Conservation (phyloP, 1,140 invertebrate genomes). For the Epicauta chinensis region DNA sequence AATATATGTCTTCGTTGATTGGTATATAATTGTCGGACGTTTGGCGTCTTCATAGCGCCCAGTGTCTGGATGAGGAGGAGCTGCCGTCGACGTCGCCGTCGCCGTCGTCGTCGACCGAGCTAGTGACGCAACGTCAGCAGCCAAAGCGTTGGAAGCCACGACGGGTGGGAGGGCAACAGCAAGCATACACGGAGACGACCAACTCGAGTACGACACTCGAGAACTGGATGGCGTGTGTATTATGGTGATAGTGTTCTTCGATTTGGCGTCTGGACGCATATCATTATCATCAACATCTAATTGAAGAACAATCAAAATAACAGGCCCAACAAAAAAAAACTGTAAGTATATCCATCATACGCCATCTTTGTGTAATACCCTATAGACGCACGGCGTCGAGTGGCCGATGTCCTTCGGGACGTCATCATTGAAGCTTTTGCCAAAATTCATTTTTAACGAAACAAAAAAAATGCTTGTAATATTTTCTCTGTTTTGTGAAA, state of each 20-base stretch:
- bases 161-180: constrained; percentile 20
- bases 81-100: constrained; percentile 5
- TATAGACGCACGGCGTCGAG: not conserved
- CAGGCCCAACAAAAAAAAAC: too few relatives aligned
- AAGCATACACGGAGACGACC: constrained; percentile 18
- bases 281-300: constrained; percentile 2
- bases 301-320: too few relatives aligned
- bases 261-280: constrained; percentile 19
- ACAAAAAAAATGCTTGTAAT: too few relatives aligned
- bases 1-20: too few relatives aligned
- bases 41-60: not conserved
- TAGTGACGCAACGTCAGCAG: constrained; percentile 19
- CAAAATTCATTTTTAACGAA: not conserved
- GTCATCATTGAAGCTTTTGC: not conserved
- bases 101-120: constrained; percentile 9
- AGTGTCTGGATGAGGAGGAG: not conserved
- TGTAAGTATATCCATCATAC: constrained; percentile 14
- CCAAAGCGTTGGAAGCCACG: constrained; percentile 7
- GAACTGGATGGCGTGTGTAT: constrained; percentile 27
- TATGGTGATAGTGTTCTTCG: constrained; percentile 16
- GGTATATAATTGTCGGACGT: too few relatives aligned
- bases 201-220: constrained; percentile 17
- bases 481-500: too few relatives aligned
- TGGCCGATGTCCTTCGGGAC: not conserved
- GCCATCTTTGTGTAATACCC: not conserved